Base-by-base conservation (phyloP, 2,797 vertebrate species). In the Sebastes matsubarae region DNA sequence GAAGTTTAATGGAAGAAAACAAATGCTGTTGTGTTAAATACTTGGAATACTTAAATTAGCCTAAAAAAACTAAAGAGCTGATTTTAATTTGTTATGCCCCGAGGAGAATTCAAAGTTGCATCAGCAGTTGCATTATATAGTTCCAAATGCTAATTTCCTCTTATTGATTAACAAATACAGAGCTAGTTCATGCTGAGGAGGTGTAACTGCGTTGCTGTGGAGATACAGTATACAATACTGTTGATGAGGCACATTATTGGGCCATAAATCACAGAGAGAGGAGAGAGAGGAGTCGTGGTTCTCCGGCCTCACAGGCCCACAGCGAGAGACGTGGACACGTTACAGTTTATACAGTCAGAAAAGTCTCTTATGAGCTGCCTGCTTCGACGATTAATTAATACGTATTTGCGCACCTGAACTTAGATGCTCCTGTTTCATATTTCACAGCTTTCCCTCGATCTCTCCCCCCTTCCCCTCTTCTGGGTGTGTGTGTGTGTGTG, bases 161-260 rank as follows among this genome's bases (percentile, higher is more conserved):
- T 46, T 86, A 95, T 95, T 77, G 94, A 95, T 95, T 93, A 71
- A 74, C 77, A 81, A 83, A 84, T 75, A 81, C 52, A 85, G 66
- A 72, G 78, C 74, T 71, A 74, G 59, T 30, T 54, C 34, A 34
- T 36, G 38, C 88, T 84, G 88, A 72, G 83, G 74, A 80, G 82
- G 80, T 83, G 77, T 82, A 69, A 68, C 30, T 64, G 69, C 14
- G 87, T 88, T 82, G 81, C 84, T 79, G 85, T 84, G 79, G 84
- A 75, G 76, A 88, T 89, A 36, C 79, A 85, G 82, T 80, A 58
- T 82, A 83, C 89, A 93, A 91, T 92, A 93, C 82, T 94, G 94
- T 92, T 88, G 93, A 94, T 95, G 83, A 95, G 91, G 94, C 94
- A 92, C 87, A 94, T 91, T 85, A 94, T 88, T 77, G 2, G 67